Conservation (phyloP, 2,113 vertebrate species). For the Pluvianellus socialis region DNA sequence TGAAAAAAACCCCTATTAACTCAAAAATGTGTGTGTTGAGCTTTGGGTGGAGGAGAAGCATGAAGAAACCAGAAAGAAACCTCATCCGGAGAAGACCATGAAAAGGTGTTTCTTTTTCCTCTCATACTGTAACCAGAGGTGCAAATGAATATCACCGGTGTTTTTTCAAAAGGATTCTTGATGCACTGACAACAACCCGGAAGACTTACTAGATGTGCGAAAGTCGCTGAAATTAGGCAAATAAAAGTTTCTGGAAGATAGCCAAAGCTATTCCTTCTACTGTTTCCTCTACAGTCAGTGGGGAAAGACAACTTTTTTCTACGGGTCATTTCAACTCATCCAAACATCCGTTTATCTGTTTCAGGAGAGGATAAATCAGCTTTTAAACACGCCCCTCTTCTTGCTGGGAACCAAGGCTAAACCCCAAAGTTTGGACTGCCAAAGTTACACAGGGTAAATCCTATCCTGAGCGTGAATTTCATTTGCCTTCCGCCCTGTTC, state of each 20-base stretch:
- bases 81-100: background rate
- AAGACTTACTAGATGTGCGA: background rate
- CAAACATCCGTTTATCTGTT: background rate
- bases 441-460: background rate
- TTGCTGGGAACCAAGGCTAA: background rate
- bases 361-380: background rate
- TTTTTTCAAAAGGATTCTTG: background rate
- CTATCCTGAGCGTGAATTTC: background rate
- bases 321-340: background rate
- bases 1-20: background rate
- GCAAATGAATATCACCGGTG: background rate
- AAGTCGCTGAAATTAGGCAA: background rate
- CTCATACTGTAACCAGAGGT: background rate
- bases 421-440: background rate
- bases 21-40: background rate
- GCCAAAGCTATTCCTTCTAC: background rate
- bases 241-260: background rate
- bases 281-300: background rate
- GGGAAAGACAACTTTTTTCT: background rate
- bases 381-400: background rate
- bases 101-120: background rate
- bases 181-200: background rate
- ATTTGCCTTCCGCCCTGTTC: background rate
- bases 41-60: background rate
- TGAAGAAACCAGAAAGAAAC: background rate